Base-by-base conservation (phyloP, 2,113 vertebrate species). In the Gasterosteus aculeatus region DNA sequence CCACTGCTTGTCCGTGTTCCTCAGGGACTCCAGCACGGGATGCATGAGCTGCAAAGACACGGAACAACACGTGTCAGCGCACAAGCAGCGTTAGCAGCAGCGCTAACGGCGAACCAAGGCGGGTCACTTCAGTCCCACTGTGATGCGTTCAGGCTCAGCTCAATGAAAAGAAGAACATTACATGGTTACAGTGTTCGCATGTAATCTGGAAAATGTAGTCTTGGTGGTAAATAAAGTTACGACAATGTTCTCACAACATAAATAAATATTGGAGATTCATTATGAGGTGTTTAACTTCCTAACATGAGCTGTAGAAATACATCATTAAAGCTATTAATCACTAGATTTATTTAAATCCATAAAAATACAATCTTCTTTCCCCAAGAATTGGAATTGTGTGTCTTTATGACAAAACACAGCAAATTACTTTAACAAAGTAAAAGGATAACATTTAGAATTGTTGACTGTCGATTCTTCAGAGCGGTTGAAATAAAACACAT, bases 1-100 rank as follows among this genome's bases (percentile, higher is more conserved):
- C 98, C 98, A 99, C 90, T 99, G 97, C 29, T 98, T 95, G 81
- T 99, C 98, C 0, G 98, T 98, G 93, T 81, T 95, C 69, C 96
- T 94, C 89, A 99, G 91, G 0, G 97, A 95, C 90, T 99, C 96
- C 93, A 99, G 92, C 9, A 99, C 96, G 0, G 98, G 98, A 89
- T 99, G 98, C 98, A 98, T 98, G 79, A 99, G 95, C 98, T 99
- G 88, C 60, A 82, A 60, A 65, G 35, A 78, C 65, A 18, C 15
- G n/a, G 3, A 38, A 75, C 62, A 61, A 18, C 51, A 78, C 5
- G 0, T 5, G 31, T 72, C 59, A 53, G n/a, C 19, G 18, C 16
- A 19, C 7, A 1, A 5, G 41, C 1, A 33, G 19, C 8, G 47
- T 51, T 42, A 42, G 41, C 41, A 42, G 41, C 41, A 42, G 10